Percentiles rank a stretch among this genome's conserved stretches.
phyloP scores from a whole-genome alignment of 2,888 invertebrate species.

The Ichneumoninae sp. region DNA sequence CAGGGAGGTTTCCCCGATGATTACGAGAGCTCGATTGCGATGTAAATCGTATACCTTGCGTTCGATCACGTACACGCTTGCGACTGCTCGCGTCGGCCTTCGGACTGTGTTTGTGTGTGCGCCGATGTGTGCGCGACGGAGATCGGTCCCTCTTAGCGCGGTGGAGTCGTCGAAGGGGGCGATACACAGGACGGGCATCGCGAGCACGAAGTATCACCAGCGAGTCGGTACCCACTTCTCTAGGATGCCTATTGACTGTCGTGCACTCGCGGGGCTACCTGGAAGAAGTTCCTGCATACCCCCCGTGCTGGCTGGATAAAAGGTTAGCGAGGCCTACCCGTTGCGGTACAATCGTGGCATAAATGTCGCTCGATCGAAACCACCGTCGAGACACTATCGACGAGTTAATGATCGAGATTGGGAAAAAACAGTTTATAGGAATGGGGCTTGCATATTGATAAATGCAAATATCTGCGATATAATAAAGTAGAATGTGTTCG shows the following conservation, averaged over 20 bases:
- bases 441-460: neutral
- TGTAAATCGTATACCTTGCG: constrained; percentile 81
- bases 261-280: constrained; percentile 21
- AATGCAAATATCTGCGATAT: neutral
- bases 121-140: neutral
- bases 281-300: constrained; percentile 30
- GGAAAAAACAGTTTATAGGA: neutral
- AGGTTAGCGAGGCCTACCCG: constrained; percentile 2
- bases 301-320: neutral
- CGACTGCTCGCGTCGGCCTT: constrained; percentile 72
- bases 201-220: constrained; percentile 36
- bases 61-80: constrained; percentile 79
- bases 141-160: constrained; percentile 44
- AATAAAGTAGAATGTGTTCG: neutral
- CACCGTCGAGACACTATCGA: neutral
- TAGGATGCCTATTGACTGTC: constrained; percentile 14
- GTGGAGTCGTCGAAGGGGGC: constrained; percentile 19
- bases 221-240: constrained; percentile 29
- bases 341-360: constrained; percentile 22
- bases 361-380: constrained; percentile 31
- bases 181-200: constrained; percentile 44
- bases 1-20: constrained; percentile 74
- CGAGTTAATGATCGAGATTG: neutral
- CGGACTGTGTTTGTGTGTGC: constrained; percentile 65
- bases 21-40: constrained; percentile 80